phyloP scores from a whole-genome alignment of 2,113 vertebrate genomes.

The Semicossyphus pulcher region DNA sequence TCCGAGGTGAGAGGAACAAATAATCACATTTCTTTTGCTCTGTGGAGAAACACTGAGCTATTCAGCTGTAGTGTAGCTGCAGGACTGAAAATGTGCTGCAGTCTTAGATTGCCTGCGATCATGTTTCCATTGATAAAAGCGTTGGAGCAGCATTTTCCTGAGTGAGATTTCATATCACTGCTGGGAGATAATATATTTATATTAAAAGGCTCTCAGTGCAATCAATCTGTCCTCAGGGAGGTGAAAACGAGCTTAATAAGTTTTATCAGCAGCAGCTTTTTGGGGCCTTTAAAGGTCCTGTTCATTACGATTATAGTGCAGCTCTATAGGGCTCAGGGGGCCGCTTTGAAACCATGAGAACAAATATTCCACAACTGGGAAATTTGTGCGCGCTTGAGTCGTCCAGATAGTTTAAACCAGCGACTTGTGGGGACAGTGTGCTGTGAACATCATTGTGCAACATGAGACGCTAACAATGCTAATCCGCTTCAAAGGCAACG shows the following conservation, averaged over 20 bases:
- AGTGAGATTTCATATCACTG: conserved; percentile 75
- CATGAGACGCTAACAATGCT: conserved; percentile 73
- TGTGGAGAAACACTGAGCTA: conserved; percentile 33
- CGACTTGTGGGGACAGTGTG: conserved; percentile 50
- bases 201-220: conserved; percentile 76
- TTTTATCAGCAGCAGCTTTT: conserved; percentile 66
- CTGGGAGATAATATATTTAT: conserved; percentile 73
- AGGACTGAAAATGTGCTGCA: conserved; percentile 57
- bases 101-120: conserved; percentile 63
- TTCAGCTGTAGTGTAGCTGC: conserved; percentile 43
- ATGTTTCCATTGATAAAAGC: conserved; percentile 72
- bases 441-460: conserved; percentile 71
- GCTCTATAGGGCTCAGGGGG: conserved; percentile 67
- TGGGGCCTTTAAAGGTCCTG: conserved; percentile 35
- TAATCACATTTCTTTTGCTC: conserved; percentile 12
- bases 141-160: conserved; percentile 62
- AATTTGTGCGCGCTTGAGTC: conserved; percentile 50
- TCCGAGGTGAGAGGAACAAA: conserved; percentile 41
- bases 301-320: conserved; percentile 61
- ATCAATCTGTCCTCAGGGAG: conserved; percentile 75
- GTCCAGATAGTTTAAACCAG: conserved; percentile 46
- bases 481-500: conserved; percentile 76
- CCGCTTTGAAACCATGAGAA: conserved; percentile 74
- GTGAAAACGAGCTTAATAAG: conserved; percentile 63
- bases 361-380: conserved; percentile 68